Base-by-base conservation (phyloP, 2,797 vertebrate species). In the Lepilemur septentrionalis region DNA sequence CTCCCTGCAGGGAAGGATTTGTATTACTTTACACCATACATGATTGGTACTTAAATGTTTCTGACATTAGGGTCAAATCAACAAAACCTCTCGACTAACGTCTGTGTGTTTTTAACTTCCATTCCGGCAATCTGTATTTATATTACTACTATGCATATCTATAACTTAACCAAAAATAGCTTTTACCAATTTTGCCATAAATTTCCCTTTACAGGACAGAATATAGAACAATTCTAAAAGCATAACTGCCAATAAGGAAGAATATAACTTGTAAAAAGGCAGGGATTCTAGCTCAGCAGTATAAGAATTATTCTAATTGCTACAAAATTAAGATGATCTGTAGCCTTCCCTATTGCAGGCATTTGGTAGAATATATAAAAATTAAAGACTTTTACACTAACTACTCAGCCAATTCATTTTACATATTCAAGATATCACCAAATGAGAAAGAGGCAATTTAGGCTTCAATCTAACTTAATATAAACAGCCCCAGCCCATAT, bases 341-440 rank as follows among this genome's bases (percentile, higher is more conserved):
- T 20, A 35, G 52, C 76, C 63, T 57, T 92, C 9, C 61, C 41
- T 75, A 78, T 5, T 11, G 15, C 4, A 61, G 23, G 41, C 18
- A 81, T 0, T 22, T 5, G 88, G 20, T 80, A 72, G 84, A 82
- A 94, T 14, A 43, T 32, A 5, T 52, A 70, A 75, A 20, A 94
- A 86, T 81, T 65, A 50, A 96, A 93, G 43, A 41, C 72, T 95
- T 82, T 46, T 57, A 92, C 22, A 67, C 63, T 41, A 88, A 72
- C 46, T 82, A 30, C 18, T 82, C 46, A 63, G 43, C 43, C 59
- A 93, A 88, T 18, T 69, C 63, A 85, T 32, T 89, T 70, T 70
- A 41, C 30, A 78, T 52, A 75, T 23, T 93, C 25, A 90, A 96
- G 55, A 50, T 12, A 72, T 8, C 38, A 43, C 38, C 48, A 86